A percentile compares a stretch with the other conserved stretches of the same genome.
Evolutionary conservation across 1,140 invertebrate genomes (phyloP).

Genomic region (Hypsibius dujardini): DNA sequence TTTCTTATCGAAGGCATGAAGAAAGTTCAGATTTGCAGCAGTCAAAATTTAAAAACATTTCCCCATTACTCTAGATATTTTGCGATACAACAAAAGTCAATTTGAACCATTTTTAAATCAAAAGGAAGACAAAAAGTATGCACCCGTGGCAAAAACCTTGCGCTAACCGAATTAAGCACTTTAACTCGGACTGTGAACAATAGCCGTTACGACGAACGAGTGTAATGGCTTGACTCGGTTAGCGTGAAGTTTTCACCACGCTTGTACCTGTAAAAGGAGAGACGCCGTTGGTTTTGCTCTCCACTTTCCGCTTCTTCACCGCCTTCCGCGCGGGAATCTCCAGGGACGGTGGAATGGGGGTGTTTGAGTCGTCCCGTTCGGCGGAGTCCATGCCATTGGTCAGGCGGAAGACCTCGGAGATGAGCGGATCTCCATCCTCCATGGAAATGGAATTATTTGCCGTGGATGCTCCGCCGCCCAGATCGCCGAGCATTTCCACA

Average conservation of each 20-base stretch:
- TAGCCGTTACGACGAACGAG: not conserved
- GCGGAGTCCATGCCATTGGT: not conserved
- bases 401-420: not conserved
- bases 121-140: not conserved
- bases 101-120: not conserved
- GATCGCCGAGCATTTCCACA: not conserved
- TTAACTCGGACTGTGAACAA: too few species aligned
- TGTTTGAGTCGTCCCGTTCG: not conserved
- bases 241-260: too few species aligned
- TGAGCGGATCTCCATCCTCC: not conserved
- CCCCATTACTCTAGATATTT: too few species aligned
- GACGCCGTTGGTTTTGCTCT: too few species aligned
- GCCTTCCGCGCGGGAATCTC: not conserved
- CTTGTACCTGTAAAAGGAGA: too few species aligned
- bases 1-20: too few species aligned
- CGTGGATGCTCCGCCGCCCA: not conserved
- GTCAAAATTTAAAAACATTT: too few species aligned
- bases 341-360: not conserved
- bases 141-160: too few species aligned
- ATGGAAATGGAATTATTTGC: not conserved
- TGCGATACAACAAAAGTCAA: too few species aligned
- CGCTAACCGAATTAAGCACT: too few species aligned
- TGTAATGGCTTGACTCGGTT: not conserved
- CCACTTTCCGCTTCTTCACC: slow-evolving; percentile 4
- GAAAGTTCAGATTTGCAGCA: too few species aligned